These are phyloP conservation scores for Noctuana brunneofusca DNA, from an alignment of 2,888 invertebrate species.

Conservation along the genomic window DNA sequence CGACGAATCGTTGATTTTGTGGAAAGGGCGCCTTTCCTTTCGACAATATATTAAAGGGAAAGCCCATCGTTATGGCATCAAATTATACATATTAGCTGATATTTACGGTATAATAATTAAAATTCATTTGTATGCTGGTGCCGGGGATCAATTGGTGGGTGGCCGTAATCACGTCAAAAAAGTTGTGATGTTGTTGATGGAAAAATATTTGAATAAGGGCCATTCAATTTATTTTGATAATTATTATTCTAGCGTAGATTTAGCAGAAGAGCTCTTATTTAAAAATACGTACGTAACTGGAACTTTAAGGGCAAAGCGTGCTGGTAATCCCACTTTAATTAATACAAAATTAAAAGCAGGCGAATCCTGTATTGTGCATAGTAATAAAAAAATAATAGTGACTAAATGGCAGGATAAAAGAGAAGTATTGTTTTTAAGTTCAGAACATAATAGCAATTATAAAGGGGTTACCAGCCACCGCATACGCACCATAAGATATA, in stretches of 20 bases:
- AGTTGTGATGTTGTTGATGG: slow-evolving; percentile 41
- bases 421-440: slow-evolving; percentile 47
- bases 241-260: slow-evolving; percentile 41
- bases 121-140: slow-evolving; percentile 47
- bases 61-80: slow-evolving; percentile 11
- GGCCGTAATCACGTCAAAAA: slow-evolving; percentile 45
- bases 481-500: slow-evolving; percentile 29
- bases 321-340: slow-evolving; percentile 36
- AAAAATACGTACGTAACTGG: slow-evolving; percentile 42
- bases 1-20: slow-evolving; percentile 22
- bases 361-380: slow-evolving; percentile 38
- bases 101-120: slow-evolving; percentile 33
- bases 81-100: slow-evolving; percentile 15
- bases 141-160: slow-evolving; percentile 39
- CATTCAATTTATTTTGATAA: slow-evolving; percentile 42
- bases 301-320: slow-evolving; percentile 40
- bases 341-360: slow-evolving; percentile 37
- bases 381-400: slow-evolving; percentile 35
- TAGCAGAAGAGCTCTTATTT: slow-evolving; percentile 37
- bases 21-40: slow-evolving; percentile 14
- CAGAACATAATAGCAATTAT: slow-evolving; percentile 40
- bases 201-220: slow-evolving; percentile 39
- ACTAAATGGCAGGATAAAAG: slow-evolving; percentile 42
- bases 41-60: slow-evolving; percentile 13
- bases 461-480: slow-evolving; percentile 25